phyloP scores from a whole-genome alignment of 2,888 invertebrate species.

The Clunio marinus region DNA sequence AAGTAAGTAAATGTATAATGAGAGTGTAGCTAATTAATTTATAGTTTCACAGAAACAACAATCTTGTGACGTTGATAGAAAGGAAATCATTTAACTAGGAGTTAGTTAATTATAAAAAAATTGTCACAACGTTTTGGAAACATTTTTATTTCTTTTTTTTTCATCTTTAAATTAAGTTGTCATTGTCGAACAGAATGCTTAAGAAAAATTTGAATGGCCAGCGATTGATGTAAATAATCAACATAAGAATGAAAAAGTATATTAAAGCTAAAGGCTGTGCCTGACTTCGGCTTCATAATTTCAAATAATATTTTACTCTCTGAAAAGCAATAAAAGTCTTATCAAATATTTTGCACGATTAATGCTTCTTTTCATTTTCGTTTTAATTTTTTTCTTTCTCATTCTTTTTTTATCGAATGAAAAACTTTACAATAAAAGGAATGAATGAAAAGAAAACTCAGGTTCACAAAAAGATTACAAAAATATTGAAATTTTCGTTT shows the following conservation, averaged over 20 bases:
- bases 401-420: background rate
- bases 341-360: background rate
- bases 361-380: background rate
- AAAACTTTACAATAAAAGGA: background rate
- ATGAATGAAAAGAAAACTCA: background rate
- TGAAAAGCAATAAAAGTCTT: slow-evolving; percentile 4
- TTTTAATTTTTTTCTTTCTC: background rate
- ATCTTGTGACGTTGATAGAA: no score
- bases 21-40: slow-evolving; percentile 1
- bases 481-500: background rate
- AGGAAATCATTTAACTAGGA: no score
- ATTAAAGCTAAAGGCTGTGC: background rate
- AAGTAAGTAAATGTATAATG: background rate
- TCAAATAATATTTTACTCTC: background rate
- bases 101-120: no score
- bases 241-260: background rate
- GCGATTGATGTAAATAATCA: slow-evolving; percentile 4
- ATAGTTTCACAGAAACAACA: no score
- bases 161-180: background rate
- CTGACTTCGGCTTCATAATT: background rate
- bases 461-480: background rate
- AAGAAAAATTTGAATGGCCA: background rate
- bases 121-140: no score
- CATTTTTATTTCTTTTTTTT: no score
- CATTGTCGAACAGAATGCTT: background rate